A percentile compares a stretch with the other conserved stretches of the same genome.
These are phyloP conservation scores for Archips xylosteana DNA, from an alignment of 2,888 invertebrate genomes.

Conservation along the genomic window DNA sequence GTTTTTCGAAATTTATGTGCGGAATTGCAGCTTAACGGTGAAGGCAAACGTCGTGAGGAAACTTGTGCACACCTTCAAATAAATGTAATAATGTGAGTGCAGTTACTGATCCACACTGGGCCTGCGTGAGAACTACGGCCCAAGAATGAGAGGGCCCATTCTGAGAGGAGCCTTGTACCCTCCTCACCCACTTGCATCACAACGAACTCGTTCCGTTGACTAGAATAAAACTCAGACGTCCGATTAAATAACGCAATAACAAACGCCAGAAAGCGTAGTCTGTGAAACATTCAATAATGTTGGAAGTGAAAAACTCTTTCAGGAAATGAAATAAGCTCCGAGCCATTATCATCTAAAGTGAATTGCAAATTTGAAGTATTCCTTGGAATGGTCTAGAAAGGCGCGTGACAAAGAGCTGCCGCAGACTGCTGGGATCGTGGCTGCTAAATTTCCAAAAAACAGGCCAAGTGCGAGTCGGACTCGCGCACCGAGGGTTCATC, in stretches of 20 bases:
- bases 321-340: conserved; percentile 35
- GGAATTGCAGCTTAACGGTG: too few species aligned
- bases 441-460: too few species aligned
- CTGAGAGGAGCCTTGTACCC: neutral
- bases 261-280: conserved; percentile 6
- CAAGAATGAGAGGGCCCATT: too few species aligned
- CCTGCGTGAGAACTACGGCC: too few species aligned
- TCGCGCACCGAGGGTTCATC: too few species aligned
- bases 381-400: conserved; percentile 20
- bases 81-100: too few species aligned
- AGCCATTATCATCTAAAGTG: conserved; percentile 40
- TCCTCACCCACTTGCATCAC: neutral
- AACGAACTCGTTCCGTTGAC: neutral
- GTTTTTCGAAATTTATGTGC: too few species aligned
- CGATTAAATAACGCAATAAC: conserved; percentile 6
- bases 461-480: too few species aligned
- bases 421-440: neutral
- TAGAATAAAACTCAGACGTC: neutral
- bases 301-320: conserved; percentile 35
- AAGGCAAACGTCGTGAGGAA: too few species aligned
- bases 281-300: conserved; percentile 37
- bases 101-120: too few species aligned
- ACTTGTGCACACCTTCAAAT: too few species aligned
- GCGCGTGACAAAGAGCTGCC: neutral
- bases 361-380: conserved; percentile 41